These are phyloP conservation scores for Taxidea taxus DNA, from an alignment of 2,113 vertebrate genomes.

Conservation along the genomic window DNA sequence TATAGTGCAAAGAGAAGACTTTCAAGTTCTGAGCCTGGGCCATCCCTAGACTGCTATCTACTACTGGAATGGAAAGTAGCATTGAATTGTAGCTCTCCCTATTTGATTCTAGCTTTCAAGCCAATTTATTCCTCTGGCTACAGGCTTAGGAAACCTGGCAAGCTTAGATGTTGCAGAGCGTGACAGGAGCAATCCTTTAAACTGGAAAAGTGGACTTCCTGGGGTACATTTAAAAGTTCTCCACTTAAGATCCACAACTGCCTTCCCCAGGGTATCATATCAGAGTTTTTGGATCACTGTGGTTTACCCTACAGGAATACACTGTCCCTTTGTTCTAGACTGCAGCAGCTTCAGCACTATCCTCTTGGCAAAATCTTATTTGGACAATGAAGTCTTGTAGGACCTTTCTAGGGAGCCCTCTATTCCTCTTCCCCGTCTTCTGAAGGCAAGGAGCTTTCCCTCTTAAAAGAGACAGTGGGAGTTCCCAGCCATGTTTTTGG, in stretches of 20 bases:
- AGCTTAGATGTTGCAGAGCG: not conserved
- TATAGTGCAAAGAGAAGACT: not conserved
- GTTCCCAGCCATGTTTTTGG: not conserved
- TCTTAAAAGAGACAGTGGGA: not conserved
- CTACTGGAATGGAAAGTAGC: conserved; percentile 16
- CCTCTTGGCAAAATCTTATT: not conserved
- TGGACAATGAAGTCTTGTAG: not conserved
- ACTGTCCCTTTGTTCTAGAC: not conserved
- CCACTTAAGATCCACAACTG: not conserved
- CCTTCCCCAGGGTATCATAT: not conserved
- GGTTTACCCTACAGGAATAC: conserved; percentile 17
- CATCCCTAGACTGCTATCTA: not conserved
- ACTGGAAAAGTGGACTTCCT: conserved; percentile 4
- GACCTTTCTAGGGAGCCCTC: not conserved
- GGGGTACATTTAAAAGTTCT: not conserved
- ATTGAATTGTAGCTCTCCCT: not conserved
- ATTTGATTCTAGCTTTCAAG: conserved; percentile 10
- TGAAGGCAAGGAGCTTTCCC: not conserved
- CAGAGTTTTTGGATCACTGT: conserved; percentile 19
- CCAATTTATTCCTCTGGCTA: not conserved
- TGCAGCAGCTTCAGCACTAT: not conserved
- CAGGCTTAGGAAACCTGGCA: not conserved
- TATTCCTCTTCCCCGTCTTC: not conserved
- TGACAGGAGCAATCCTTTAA: conserved; percentile 10
- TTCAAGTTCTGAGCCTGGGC: not conserved